Evolutionary conservation across 1,140 invertebrate genomes (phyloP).

Genomic region (Neodiprion fabricii): DNA sequence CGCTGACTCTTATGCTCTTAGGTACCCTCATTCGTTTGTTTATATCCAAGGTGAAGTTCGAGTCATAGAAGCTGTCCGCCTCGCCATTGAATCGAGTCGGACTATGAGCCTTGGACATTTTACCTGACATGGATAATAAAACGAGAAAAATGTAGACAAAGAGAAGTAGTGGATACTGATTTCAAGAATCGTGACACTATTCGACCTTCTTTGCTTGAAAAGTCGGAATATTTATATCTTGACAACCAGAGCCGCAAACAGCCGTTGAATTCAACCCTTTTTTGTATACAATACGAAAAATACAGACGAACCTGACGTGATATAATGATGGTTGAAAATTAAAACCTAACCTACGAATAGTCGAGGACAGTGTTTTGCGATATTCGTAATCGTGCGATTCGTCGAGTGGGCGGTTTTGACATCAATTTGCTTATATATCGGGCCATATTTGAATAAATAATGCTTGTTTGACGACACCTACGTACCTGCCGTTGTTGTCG

Average conservation of each 20-base stretch:
- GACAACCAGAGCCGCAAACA: neutral
- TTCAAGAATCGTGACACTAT: neutral
- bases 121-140: slow-evolving; percentile 30
- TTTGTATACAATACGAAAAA: neutral
- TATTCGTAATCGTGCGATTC: neutral
- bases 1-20: slow-evolving; percentile 76
- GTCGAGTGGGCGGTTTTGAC: neutral
- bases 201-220: neutral
- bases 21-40: slow-evolving; percentile 81
- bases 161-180: neutral
- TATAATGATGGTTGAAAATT: neutral
- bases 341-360: neutral
- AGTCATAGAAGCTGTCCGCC: slow-evolving; percentile 72
- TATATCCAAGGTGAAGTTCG: slow-evolving; percentile 76
- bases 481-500: neutral
- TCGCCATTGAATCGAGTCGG: slow-evolving; percentile 68
- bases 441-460: neutral
- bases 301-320: neutral
- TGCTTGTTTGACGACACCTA: neutral
- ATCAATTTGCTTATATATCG: neutral
- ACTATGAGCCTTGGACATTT: slow-evolving; percentile 66
- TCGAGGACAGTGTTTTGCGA: neutral
- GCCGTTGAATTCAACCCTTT: neutral
- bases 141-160: neutral
- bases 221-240: neutral